Conservation (phyloP, 2,113 vertebrate genomes). For the Seriola rivoliana region DNA sequence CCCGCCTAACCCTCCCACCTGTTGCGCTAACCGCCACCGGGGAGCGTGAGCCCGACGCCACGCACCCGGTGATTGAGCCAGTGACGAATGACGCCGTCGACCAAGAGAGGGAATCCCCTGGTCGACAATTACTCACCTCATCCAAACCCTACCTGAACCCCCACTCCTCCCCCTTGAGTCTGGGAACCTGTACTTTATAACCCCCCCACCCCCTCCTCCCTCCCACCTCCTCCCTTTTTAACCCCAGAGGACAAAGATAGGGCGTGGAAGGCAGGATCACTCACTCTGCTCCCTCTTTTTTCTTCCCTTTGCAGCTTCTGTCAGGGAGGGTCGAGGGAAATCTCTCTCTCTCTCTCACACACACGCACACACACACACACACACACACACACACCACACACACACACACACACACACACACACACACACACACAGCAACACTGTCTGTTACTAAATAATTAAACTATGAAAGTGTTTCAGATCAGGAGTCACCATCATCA, state of each 20-base stretch:
- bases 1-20: not conserved
- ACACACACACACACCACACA: not conserved
- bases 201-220: not conserved
- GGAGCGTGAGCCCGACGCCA: constrained; percentile 16
- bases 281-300: constrained; percentile 73
- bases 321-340: constrained; percentile 72
- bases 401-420: not conserved
- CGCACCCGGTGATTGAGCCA: constrained; percentile 49
- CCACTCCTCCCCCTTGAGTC: not conserved
- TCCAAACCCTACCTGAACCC: constrained; percentile 28
- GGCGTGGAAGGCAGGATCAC: constrained; percentile 70
- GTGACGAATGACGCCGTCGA: constrained; percentile 45
- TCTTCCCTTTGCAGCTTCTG: constrained; percentile 11
- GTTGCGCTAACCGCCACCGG: not conserved
- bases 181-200: constrained; percentile 13
- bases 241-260: constrained; percentile 35
- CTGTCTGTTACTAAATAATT: too few relatives aligned
- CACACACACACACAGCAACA: too few relatives aligned
- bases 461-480: too few relatives aligned
- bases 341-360: constrained; percentile 67
- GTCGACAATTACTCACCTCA: constrained; percentile 52
- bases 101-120: constrained; percentile 47
- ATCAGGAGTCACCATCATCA: too few relatives aligned
- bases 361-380: not conserved
- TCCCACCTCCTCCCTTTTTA: not conserved